These are phyloP conservation scores for Stichopus chloronotus DNA, from an alignment of 35 echinoderm and acorn worm species.

Conservation along the genomic window DNA sequence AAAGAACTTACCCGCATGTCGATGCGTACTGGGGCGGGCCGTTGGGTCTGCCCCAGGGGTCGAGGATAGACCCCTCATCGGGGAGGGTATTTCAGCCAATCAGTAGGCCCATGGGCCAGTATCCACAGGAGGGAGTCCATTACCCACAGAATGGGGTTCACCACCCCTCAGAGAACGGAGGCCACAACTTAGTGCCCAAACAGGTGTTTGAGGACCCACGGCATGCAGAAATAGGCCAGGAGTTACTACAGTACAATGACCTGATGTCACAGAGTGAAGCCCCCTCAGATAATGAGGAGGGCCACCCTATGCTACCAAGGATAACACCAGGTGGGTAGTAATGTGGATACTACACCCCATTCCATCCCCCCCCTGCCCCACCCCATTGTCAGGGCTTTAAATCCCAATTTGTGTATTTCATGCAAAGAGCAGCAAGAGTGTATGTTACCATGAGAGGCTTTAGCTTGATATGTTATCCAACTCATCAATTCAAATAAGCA, in stretches of 20 bases:
- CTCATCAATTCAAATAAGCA: too few species aligned
- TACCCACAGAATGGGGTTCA: constrained; percentile 38
- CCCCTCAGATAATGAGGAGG: constrained; percentile 59
- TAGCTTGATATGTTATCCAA: too few species aligned
- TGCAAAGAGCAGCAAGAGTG: too few species aligned
- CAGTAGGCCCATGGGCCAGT: constrained; percentile 12
- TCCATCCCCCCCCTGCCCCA: neutral
- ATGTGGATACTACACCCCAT: neutral
- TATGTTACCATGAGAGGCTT: too few species aligned
- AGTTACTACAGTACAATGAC: constrained; percentile 63
- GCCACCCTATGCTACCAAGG: constrained; percentile 49
- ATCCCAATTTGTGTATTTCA: neutral
- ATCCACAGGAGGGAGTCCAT: neutral
- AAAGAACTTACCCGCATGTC: constrained; percentile 41
- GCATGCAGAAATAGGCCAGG: constrained; percentile 61
- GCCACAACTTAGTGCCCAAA: constrained; percentile 30
- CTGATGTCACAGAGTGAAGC: constrained; percentile 64
- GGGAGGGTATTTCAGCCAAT: constrained; percentile 58
- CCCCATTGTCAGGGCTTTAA: neutral
- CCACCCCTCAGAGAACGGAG: constrained; percentile 18
- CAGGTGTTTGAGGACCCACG: constrained; percentile 69
- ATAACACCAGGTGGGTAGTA: constrained; percentile 30
- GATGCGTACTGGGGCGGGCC: constrained; percentile 32
- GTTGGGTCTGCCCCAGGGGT: neutral
- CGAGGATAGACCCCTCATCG: constrained; percentile 14